phyloP scores from a whole-genome alignment of 2,113 vertebrate genomes.

The Nycticorax nycticorax region DNA sequence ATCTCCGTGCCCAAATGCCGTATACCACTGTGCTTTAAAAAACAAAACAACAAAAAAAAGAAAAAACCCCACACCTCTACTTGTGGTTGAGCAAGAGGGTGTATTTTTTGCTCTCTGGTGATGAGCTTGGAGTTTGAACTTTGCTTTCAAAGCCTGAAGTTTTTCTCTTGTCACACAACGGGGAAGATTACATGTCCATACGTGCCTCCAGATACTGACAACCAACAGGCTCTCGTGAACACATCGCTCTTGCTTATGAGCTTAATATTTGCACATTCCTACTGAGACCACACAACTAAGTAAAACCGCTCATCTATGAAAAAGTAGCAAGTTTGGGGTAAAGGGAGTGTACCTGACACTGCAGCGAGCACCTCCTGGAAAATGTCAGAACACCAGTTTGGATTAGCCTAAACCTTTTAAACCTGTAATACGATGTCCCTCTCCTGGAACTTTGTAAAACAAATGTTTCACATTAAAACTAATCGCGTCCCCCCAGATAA shows the following conservation, averaged over 20 bases:
- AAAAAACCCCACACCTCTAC: not conserved
- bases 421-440: not conserved
- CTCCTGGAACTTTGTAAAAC: not conserved
- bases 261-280: not conserved
- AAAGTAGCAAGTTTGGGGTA: not conserved
- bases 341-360: not conserved
- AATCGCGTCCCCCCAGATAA: not conserved
- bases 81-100: not conserved
- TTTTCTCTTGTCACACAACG: not conserved
- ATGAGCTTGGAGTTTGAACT: not conserved
- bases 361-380: not conserved
- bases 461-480: not conserved
- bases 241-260: not conserved
- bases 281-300: not conserved
- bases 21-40: not conserved
- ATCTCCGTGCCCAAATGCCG: not conserved
- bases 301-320: not conserved
- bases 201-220: not conserved
- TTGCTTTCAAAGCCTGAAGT: not conserved
- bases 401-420: not conserved
- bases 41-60: not conserved
- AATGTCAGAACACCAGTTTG: not conserved
- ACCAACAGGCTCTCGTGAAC: not conserved
- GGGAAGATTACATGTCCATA: not conserved
- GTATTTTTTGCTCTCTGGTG: not conserved